Base-by-base conservation (phyloP, 2,888 invertebrate species). In the Latrodectus elegans region DNA sequence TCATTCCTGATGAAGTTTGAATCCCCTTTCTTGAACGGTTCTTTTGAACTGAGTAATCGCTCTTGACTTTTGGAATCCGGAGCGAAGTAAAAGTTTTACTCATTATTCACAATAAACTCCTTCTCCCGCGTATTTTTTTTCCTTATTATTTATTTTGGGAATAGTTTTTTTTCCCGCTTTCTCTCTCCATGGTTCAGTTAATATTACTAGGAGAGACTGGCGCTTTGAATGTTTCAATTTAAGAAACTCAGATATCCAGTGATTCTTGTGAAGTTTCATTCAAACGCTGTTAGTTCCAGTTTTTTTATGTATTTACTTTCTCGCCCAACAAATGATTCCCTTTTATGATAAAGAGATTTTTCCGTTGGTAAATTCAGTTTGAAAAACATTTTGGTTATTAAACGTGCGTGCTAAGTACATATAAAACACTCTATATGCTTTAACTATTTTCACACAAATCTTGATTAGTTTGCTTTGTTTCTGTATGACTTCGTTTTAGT, bases 1-100 rank as follows among this genome's bases (percentile, higher is more conserved):
- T 81, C 76, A 72, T 72, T 82, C 77, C 55, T 82, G 86, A 87
- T 86, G 81, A 81, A 81, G 86, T 86, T 72, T 51, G 73, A 55
- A 73, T 11, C 22, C 22, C n/a, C 60, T 60, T 15, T n/a, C n/a
- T 60, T n/a, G 10, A 60, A 60, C 12, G 51, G 65, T 49, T 17
- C 73, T 51, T 72, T 70, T 72, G 72, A 73, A 76, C 77, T 55
- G 4, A 53, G 67, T 76, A 72, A 81, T 87, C 72, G 52, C 65
- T 82, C 86, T 76, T 71, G 51, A 64, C 55, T 8, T 15, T 64
- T 76, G 51, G 26, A 83, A 67, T 65, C 83, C 52, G 9, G 53
- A 26, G 60, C 53, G 26, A 22, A 17, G 49, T 60, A 49, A 81
- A 67, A 72, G 52, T 73, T 82, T 65, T 51, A 14, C 51, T 78